Evolutionary conservation across 2,113 vertebrate species (phyloP).

Genomic region (Triplophysa rosa): DNA sequence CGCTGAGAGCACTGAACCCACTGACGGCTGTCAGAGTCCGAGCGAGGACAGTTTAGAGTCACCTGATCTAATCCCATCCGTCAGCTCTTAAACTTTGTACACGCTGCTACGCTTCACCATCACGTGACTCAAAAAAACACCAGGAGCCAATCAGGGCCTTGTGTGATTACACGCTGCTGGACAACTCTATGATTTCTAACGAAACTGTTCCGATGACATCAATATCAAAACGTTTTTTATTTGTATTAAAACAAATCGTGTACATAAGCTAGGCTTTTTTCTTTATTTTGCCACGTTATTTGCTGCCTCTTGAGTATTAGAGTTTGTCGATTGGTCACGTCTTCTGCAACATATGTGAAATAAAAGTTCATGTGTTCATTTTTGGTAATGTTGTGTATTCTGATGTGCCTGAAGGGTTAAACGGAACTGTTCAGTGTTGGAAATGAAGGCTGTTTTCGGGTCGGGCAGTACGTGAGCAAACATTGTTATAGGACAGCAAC

Average conservation of each 20-base stretch:
- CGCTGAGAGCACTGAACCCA: conserved; percentile 64
- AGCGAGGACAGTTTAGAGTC: conserved; percentile 59
- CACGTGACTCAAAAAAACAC: conserved; percentile 58
- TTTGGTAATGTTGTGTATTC: not conserved
- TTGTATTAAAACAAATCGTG: conserved; percentile 84
- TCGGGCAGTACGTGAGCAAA: conserved; percentile 49
- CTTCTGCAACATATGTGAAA: conserved; percentile 25
- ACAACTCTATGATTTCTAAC: conserved; percentile 38
- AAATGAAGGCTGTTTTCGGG: conserved; percentile 58
- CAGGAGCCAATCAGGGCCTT: conserved; percentile 62
- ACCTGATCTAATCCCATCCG: conserved; percentile 55
- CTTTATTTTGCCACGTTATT: conserved; percentile 69
- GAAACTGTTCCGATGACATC: conserved; percentile 75
- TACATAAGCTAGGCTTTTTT: conserved; percentile 81
- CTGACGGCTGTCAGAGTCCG: conserved; percentile 39
- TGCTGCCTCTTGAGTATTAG: conserved; percentile 87
- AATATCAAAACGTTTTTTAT: conserved; percentile 59
- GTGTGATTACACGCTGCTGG: conserved; percentile 71
- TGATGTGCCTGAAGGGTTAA: conserved; percentile 27
- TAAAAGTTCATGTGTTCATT: conserved; percentile 32
- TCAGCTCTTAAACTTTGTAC: conserved; percentile 72
- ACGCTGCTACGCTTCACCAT: conserved; percentile 53
- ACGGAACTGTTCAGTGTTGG: conserved; percentile 46
- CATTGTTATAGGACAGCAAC: conserved; percentile 54
- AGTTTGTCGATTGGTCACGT: not conserved